Conservation (phyloP, 2,888 invertebrate genomes). For the Salticus scenicus region DNA sequence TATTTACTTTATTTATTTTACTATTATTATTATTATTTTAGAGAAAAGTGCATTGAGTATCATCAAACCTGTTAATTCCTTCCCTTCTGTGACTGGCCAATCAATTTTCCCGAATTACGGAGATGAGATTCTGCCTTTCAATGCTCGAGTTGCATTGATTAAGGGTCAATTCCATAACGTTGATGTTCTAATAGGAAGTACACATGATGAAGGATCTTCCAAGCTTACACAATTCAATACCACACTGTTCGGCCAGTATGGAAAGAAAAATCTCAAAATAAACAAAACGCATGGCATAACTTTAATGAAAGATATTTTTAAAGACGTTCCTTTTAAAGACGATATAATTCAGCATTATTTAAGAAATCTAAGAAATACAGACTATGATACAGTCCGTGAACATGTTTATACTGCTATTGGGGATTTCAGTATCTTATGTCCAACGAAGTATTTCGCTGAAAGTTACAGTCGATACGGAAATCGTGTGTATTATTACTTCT, state of each 20-base stretch:
- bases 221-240: background rate
- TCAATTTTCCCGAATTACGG: slow-evolving; percentile 18
- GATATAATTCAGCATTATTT: slow-evolving; percentile 21
- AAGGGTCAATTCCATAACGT: slow-evolving; percentile 13
- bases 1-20: too few relatives aligned
- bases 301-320: background rate
- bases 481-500: slow-evolving; percentile 54
- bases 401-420: slow-evolving; percentile 33
- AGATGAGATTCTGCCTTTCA: slow-evolving; percentile 36
- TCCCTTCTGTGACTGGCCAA: background rate
- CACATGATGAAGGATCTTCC: slow-evolving; percentile 52
- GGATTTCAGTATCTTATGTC: slow-evolving; percentile 47
- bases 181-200: slow-evolving; percentile 60
- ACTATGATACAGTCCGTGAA: background rate
- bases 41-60: too few relatives aligned
- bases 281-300: background rate
- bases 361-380: background rate
- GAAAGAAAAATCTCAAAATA: slow-evolving; percentile 22
- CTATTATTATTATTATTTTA: too few relatives aligned
- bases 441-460: slow-evolving; percentile 59
- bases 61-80: background rate
- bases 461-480: slow-evolving; percentile 19
- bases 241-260: slow-evolving; percentile 21
- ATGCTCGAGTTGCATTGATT: slow-evolving; percentile 28
- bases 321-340: background rate